These are phyloP conservation scores for Pica pica DNA, from an alignment of 2,113 vertebrate genomes.

Conservation along the genomic window DNA sequence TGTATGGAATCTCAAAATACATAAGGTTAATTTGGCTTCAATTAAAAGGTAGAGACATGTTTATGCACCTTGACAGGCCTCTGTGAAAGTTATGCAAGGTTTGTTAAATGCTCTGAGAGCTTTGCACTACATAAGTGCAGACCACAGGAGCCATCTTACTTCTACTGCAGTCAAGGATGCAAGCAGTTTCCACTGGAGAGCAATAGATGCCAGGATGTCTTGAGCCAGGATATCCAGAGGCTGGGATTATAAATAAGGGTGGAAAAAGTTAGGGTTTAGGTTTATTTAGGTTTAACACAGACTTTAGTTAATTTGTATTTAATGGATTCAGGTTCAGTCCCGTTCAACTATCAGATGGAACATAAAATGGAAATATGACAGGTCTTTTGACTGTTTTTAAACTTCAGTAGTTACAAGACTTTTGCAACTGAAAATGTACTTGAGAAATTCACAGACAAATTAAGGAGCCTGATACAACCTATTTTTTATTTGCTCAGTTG, in stretches of 20 bases:
- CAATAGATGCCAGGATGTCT: neutral
- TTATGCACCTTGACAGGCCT: neutral
- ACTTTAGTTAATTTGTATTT: neutral
- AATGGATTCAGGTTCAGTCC: neutral
- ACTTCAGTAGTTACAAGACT: neutral
- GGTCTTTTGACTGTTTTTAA: neutral
- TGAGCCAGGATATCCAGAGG: neutral
- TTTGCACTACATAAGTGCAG: neutral
- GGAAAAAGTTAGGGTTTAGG: neutral
- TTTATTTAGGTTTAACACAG: neutral
- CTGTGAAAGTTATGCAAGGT: neutral
- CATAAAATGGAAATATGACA: neutral
- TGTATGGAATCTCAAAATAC: neutral
- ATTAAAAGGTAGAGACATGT: neutral
- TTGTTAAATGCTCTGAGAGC: neutral
- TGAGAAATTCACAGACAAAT: neutral
- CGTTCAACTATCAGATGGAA: neutral
- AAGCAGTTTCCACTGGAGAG: neutral
- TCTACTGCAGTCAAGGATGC: rapidly evolving
- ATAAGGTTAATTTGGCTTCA: neutral
- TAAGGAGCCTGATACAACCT: neutral
- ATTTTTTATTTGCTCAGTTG: neutral
- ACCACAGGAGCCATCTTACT: neutral
- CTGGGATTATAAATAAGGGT: neutral
- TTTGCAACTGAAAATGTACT: neutral